These are phyloP conservation scores for Lophotriccus pileatus DNA, from an alignment of 2,797 vertebrate species.

Conservation along the genomic window DNA sequence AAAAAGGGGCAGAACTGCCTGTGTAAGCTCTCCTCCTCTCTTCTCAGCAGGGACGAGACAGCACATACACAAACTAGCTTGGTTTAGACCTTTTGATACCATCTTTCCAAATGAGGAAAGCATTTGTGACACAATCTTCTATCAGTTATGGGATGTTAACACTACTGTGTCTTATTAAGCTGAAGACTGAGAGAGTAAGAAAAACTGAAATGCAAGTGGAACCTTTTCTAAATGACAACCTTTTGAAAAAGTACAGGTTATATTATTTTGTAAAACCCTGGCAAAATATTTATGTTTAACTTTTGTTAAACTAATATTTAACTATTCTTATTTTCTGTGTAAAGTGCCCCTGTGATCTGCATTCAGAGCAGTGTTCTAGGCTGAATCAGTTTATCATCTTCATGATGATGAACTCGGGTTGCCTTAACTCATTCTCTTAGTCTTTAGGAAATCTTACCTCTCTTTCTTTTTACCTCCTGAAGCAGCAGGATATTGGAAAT, in stretches of 20 bases:
- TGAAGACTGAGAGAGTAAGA: neutral
- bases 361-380: neutral
- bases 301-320: neutral
- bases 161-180: neutral
- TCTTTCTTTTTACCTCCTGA: conserved; percentile 72
- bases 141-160: neutral
- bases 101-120: neutral
- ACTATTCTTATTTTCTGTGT: neutral
- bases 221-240: neutral
- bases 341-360: neutral
- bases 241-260: neutral
- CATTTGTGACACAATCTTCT: neutral
- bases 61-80: neutral
- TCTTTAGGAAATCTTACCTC: conserved; percentile 69
- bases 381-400: neutral
- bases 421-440: neutral
- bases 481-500: conserved; percentile 80
- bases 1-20: neutral
- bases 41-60: neutral
- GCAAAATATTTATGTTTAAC: neutral
- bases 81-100: neutral
- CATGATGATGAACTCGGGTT: neutral
- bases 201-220: neutral
- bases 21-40: neutral
- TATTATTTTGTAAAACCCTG: neutral